phyloP scores from a whole-genome alignment of 2,888 invertebrate genomes.

The Cantharis flavilabris region DNA sequence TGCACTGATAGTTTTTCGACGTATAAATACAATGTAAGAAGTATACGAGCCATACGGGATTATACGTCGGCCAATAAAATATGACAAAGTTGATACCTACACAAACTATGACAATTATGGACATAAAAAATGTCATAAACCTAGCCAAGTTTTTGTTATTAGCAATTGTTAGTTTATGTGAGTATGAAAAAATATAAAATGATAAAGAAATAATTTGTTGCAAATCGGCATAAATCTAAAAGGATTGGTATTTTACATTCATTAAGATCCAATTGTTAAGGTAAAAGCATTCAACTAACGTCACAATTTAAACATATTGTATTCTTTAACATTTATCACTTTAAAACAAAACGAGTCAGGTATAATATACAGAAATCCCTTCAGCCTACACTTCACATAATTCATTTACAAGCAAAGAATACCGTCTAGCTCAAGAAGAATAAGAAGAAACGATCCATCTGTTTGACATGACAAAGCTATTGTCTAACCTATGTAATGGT shows the following conservation, averaged over 20 bases:
- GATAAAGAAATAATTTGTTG: slow-evolving; percentile 9
- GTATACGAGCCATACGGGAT: slow-evolving; percentile 8
- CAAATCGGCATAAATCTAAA: slow-evolving; percentile 5
- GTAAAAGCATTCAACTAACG: slow-evolving; percentile 22
- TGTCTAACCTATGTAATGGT: slow-evolving; percentile 33
- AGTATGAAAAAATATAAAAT: slow-evolving; percentile 5
- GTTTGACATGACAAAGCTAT: slow-evolving; percentile 43
- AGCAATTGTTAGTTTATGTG: slow-evolving; percentile 11
- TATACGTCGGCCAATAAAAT: slow-evolving; percentile 14
- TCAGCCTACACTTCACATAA: slow-evolving; percentile 37
- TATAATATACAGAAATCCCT: slow-evolving; percentile 36
- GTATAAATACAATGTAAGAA: neutral
- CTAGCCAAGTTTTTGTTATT: slow-evolving; percentile 9
- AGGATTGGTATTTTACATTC: slow-evolving; percentile 24
- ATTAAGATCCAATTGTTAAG: slow-evolving; percentile 29
- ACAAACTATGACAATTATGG: slow-evolving; percentile 23
- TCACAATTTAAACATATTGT: slow-evolving; percentile 39
- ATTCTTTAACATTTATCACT: slow-evolving; percentile 38
- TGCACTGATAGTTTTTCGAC: neutral
- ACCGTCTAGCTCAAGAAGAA: slow-evolving; percentile 30
- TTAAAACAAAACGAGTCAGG: slow-evolving; percentile 41
- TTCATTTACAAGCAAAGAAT: slow-evolving; percentile 40
- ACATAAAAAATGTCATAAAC: slow-evolving; percentile 11
- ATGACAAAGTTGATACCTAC: slow-evolving; percentile 18
- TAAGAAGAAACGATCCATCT: slow-evolving; percentile 43